A percentile compares a stretch with the other conserved stretches of the same genome.
phyloP scores from a whole-genome alignment of 2,888 invertebrate genomes.

The Andrena dorsata region DNA sequence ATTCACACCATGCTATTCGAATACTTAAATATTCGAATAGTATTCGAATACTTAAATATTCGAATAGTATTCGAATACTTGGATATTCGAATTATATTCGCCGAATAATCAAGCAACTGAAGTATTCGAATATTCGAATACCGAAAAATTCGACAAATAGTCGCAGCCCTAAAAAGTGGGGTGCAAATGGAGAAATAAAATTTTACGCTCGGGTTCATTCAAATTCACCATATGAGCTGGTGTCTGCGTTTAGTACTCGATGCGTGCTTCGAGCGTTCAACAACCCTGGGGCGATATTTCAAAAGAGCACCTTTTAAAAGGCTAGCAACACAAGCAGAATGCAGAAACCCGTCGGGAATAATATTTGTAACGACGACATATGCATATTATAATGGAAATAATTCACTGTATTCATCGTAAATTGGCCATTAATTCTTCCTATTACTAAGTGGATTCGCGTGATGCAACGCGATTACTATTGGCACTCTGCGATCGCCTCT shows the following conservation, averaged over 20 bases:
- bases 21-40: too few relatives aligned
- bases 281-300: constrained; percentile 58
- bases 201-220: constrained; percentile 24
- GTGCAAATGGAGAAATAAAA: not conserved
- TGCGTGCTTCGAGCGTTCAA: constrained; percentile 41
- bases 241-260: constrained; percentile 32
- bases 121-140: too few relatives aligned
- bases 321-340: constrained; percentile 42
- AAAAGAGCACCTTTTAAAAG: constrained; percentile 55
- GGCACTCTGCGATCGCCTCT: not conserved
- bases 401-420: constrained; percentile 4
- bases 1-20: too few relatives aligned
- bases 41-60: too few relatives aligned
- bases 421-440: not conserved
- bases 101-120: too few relatives aligned
- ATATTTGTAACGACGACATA: constrained; percentile 35
- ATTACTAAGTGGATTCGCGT: not conserved
- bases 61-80: too few relatives aligned
- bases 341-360: constrained; percentile 28
- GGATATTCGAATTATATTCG: too few relatives aligned
- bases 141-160: too few relatives aligned
- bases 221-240: constrained; percentile 28
- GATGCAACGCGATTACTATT: not conserved
- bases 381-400: constrained; percentile 24
- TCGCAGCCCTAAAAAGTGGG: too few relatives aligned